A percentile compares a stretch with the other conserved stretches of the same genome.
Conservation (phyloP, 2,888 invertebrate species). For the Schrankia costaestrigalis region DNA sequence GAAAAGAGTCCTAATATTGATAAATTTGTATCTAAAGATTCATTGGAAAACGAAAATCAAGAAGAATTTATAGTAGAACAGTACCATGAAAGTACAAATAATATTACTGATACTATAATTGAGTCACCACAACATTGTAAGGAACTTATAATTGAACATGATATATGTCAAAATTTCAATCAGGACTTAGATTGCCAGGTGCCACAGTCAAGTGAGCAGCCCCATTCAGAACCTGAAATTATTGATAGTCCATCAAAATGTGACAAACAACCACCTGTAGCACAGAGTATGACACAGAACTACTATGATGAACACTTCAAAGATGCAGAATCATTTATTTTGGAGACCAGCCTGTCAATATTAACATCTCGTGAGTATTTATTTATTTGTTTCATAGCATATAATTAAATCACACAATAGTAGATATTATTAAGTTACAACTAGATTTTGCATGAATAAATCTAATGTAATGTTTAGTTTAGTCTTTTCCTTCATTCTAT, state of each 20-base stretch:
- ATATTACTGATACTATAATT: slow-evolving; percentile 22
- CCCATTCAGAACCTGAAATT: slow-evolving; percentile 35
- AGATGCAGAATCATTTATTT: slow-evolving; percentile 89
- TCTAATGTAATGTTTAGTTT: no score
- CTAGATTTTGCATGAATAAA: no score
- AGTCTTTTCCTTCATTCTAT: no score
- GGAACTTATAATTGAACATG: slow-evolving; percentile 29
- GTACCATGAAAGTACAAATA: slow-evolving; percentile 31
- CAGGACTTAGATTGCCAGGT: slow-evolving; percentile 43
- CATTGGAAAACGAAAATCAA: slow-evolving; percentile 29
- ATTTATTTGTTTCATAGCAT: not conserved
- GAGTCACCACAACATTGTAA: slow-evolving; percentile 18
- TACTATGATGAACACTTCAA: slow-evolving; percentile 85
- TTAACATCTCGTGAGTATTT: slow-evolving; percentile 62
- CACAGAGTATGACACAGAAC: slow-evolving; percentile 54
- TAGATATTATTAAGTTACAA: no score
- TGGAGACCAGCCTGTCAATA: slow-evolving; percentile 81
- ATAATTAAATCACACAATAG: not conserved
- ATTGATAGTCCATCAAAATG: slow-evolving; percentile 36
- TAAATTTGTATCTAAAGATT: slow-evolving; percentile 27
- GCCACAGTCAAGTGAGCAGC: slow-evolving; percentile 28
- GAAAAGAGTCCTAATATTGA: slow-evolving; percentile 30
- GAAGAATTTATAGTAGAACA: slow-evolving; percentile 50
- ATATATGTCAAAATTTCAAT: slow-evolving; percentile 40
- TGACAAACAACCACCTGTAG: slow-evolving; percentile 46